phyloP scores from a whole-genome alignment of 1,140 invertebrate genomes.

The Fopius arisanus region DNA sequence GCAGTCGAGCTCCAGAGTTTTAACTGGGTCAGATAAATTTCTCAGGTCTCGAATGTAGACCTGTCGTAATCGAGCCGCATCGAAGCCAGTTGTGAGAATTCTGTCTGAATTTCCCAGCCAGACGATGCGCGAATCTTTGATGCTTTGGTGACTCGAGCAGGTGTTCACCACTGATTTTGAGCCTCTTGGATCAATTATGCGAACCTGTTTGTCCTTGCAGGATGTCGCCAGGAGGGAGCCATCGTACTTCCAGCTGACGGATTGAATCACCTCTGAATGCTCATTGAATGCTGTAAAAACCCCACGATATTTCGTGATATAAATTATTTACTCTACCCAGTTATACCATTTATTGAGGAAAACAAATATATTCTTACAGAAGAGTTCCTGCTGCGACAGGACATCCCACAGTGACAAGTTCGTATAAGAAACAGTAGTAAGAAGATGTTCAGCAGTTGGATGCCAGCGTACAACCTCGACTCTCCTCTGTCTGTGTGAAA shows the following conservation, averaged over 20 bases:
- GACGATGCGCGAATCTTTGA: constrained; percentile 88
- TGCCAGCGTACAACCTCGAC: constrained; percentile 89
- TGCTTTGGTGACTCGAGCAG: constrained; percentile 82
- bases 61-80: constrained; percentile 80
- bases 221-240: constrained; percentile 77
- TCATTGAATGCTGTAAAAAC: constrained; percentile 73
- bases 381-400: constrained; percentile 80
- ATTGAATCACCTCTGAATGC: constrained; percentile 85
- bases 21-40: constrained; percentile 80
- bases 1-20: constrained; percentile 82
- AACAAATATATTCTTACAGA: constrained; percentile 66
- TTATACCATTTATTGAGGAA: constrained; percentile 18
- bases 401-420: constrained; percentile 89
- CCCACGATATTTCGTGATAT: neutral
- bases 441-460: constrained; percentile 83
- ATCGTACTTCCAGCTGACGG: constrained; percentile 83
- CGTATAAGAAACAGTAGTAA: constrained; percentile 83
- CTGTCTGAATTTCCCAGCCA: constrained; percentile 86
- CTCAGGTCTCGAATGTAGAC: constrained; percentile 87
- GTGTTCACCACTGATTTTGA: constrained; percentile 70
- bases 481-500: constrained; percentile 81
- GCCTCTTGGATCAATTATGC: constrained; percentile 81
- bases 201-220: constrained; percentile 85
- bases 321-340: neutral
- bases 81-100: constrained; percentile 84